A percentile compares a stretch with the other conserved stretches of the same genome.
phyloP scores from a whole-genome alignment of 35 echinoderm and acorn worm species.

The Apostichopus parvimensis region DNA sequence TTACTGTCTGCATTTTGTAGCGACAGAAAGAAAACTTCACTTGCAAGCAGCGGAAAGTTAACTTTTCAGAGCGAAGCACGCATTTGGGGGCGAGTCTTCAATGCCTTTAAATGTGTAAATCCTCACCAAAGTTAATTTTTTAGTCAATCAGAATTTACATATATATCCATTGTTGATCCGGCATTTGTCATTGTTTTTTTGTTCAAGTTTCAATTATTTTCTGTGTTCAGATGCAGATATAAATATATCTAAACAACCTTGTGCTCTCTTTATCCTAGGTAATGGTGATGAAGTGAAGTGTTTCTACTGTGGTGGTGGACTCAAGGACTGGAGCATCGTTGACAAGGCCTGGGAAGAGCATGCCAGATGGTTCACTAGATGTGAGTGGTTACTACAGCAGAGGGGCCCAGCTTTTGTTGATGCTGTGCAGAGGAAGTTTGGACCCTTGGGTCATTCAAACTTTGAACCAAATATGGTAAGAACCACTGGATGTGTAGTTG shows the following conservation, averaged over 20 bases:
- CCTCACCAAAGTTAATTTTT: too few relatives aligned
- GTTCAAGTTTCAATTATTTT: too few relatives aligned
- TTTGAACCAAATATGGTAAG: slow-evolving; percentile 38
- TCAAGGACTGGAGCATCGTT: slow-evolving; percentile 79
- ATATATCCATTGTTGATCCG: too few relatives aligned
- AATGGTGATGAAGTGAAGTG: slow-evolving; percentile 83
- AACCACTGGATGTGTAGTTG: not conserved
- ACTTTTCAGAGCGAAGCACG: too few relatives aligned
- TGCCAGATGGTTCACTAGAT: slow-evolving; percentile 85
- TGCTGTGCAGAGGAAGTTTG: slow-evolving; percentile 58
- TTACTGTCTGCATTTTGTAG: too few relatives aligned
- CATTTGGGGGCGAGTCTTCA: too few relatives aligned
- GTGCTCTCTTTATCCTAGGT: slow-evolving; percentile 37
- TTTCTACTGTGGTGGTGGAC: slow-evolving; percentile 88
- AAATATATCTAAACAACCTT: not conserved
- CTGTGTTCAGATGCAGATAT: too few relatives aligned
- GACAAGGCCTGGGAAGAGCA: slow-evolving; percentile 91
- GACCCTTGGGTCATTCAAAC: not conserved
- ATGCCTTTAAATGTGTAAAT: too few relatives aligned
- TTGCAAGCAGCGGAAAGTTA: too few relatives aligned
- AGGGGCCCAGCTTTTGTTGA: slow-evolving; percentile 75
- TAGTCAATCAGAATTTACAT: too few relatives aligned
- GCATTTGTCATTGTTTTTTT: too few relatives aligned
- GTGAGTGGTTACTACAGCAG: slow-evolving; percentile 85
- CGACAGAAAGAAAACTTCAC: too few relatives aligned